Evolutionary conservation across 2,797 vertebrate species (phyloP), one percentile per base, ranked within the genome.

Genomic region (Todus mexicanus): DNA sequence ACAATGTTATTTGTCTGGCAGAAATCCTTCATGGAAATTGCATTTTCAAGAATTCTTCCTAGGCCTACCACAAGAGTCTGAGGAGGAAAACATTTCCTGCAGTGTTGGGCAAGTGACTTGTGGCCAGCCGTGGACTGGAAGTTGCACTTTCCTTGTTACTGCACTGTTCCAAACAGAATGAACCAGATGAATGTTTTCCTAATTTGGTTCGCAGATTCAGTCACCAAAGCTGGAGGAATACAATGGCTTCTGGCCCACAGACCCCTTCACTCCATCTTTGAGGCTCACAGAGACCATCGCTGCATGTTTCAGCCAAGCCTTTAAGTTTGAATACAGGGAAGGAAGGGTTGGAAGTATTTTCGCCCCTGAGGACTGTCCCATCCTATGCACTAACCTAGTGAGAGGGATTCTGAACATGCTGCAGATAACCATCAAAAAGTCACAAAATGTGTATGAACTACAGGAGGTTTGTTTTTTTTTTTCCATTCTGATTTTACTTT

Each of bases 391-490:
- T 69, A 99, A 99, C 96, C 96, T 99, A n/a, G 93, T 98, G 59
- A 98, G 98, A 94, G 98, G 98, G 42, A 97, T 97, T 54, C 87
- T 98, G 82, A 95, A 86, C 81, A 17, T 98, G 93, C 90, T 99
- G 51, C 98, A 98, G 60, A 94, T 98, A 72, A 99, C 98, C 37
- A 96, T 98, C 87, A 98, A 98, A 97, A 98, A 98, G 79, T 97
- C 97, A 51, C 97, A 98, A 87, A 98, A 87, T 47, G 91, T 98
- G 57, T 99, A 96, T 53, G 96, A 98, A 29, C 63, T 97, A n/a
- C 95, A 96, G 65, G 97, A 97, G 91, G 96, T 96, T 92, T 81
- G 92, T 92, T 54, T 50, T 84, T 54, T 42, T 37, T 45, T 87
- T 54, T 37, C 38, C 12, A 5, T 91, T 82, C 35, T 75, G 53